Evolutionary conservation across 1,140 invertebrate species (phyloP).

Genomic region (Chymomyza costata): DNA sequence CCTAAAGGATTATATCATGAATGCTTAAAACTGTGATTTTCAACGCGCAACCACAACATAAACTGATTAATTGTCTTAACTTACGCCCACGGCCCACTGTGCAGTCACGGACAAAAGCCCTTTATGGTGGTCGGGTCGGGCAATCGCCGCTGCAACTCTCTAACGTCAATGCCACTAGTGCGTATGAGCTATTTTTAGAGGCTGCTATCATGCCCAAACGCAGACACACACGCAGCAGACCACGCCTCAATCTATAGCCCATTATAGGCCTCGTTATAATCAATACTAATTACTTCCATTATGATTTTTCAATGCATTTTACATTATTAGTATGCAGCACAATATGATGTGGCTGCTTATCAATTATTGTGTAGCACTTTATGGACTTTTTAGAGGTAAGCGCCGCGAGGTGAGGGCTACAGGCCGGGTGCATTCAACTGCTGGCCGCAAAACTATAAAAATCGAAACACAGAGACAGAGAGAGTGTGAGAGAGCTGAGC

Average conservation of each 20-base stretch:
- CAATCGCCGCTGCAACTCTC: conserved; percentile 37
- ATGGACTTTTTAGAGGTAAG: no score
- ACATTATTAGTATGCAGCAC: conserved; percentile 41
- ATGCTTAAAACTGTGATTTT: no score
- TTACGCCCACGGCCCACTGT: no score
- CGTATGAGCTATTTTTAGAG: conserved; percentile 37
- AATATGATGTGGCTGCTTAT: conserved; percentile 13
- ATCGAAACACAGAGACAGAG: neutral
- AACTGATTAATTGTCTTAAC: no score
- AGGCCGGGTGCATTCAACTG: conserved; percentile 64
- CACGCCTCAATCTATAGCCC: neutral
- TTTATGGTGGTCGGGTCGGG: conserved; percentile 22
- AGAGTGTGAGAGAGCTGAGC: conserved; percentile 17
- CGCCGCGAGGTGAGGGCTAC: conserved; percentile 8
- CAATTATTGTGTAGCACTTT: no score
- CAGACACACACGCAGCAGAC: conserved; percentile 5
- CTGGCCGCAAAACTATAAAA: conserved; percentile 29
- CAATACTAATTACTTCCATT: conserved; percentile 64
- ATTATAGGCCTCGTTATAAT: conserved; percentile 24
- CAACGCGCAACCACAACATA: no score
- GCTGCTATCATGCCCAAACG: conserved; percentile 37
- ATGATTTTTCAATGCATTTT: conserved; percentile 44
- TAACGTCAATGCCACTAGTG: conserved; percentile 45
- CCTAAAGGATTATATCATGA: no score
- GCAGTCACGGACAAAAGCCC: no score